Base-by-base conservation (phyloP, 1,140 invertebrate species). In the Meloidogyne exigua region DNA sequence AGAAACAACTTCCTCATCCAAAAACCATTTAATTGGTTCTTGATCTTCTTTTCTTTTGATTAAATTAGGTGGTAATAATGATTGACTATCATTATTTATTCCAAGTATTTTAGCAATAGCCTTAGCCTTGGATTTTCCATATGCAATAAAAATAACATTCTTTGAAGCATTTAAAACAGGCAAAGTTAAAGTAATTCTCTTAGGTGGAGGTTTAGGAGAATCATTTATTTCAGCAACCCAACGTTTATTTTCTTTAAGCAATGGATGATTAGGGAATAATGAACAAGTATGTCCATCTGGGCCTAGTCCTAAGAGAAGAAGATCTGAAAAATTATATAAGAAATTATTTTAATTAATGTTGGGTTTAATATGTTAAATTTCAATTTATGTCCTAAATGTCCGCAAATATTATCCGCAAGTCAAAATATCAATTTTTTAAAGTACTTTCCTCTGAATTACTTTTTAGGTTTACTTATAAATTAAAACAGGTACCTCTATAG, bases 271-370 rank as follows among this genome's bases (percentile, higher is more conserved):
- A 0, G 97, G 97, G 89, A 99, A 99, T 12, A 99, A 88, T 0
- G 95, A 98, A 84, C 95, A 98, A 0, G 95, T 99, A 88, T 99
- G 97, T 0, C 97, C 97, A 90, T 99, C 97, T 18, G 95, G 95
- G 0, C 97, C 97, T 91, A 98, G 92, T 23, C 97, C 96, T 15
- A 99, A 88, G 10, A 99, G 88, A 2, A 98, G 88, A 21, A 96
- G 84, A 88, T 98, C 94, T 57, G n/a, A 57, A 57, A 57, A 57
- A 10, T 39, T 32, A 32, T 3, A 32, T 7, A 32, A 32, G 7
- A 32, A 3, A 32, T n/a, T n/a, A n/a, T n/a, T n/a, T n/a, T n/a
- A n/a, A n/a, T n/a, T n/a, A n/a, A n/a, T n/a, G n/a, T n/a, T n/a
- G n/a, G n/a, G n/a, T n/a, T n/a, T n/a, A n/a, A n/a, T n/a, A n/a